Percentiles rank a stretch among this genome's conserved stretches.
phyloP scores from a whole-genome alignment of 1,140 invertebrate species.

The Metopolophium dirhodum region DNA sequence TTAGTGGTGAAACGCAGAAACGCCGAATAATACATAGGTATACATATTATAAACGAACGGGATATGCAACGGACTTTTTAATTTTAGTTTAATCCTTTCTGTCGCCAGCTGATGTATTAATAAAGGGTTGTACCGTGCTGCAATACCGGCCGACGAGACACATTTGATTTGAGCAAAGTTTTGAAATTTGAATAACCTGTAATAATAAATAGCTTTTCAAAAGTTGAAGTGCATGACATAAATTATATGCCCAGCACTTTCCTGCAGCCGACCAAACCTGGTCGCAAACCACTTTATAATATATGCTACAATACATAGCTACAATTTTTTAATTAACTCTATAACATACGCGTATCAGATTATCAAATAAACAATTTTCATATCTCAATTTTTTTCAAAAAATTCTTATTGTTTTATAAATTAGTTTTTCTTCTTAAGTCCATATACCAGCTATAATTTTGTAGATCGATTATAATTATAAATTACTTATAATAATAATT shows the following conservation, averaged over 20 bases:
- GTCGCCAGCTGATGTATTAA: conserved; percentile 11
- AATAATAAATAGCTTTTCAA: conserved; percentile 40
- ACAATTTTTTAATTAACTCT: neutral
- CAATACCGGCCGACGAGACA: neutral
- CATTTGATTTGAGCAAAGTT: conserved; percentile 32
- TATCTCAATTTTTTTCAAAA: too few relatives aligned
- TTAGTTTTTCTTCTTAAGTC: too few relatives aligned
- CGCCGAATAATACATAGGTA: neutral
- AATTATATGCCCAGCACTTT: neutral
- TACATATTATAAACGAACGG: neutral
- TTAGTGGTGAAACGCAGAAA: neutral
- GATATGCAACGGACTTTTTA: neutral
- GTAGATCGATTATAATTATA: too few relatives aligned
- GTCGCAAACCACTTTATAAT: too few relatives aligned
- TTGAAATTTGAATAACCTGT: conserved; percentile 18
- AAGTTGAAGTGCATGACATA: neutral
- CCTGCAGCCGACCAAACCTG: too few relatives aligned
- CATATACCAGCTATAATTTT: too few relatives aligned
- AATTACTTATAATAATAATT: too few relatives aligned
- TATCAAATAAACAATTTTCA: too few relatives aligned
- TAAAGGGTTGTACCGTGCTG: neutral
- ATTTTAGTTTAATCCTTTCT: conserved; percentile 27
- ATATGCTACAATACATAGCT: too few relatives aligned
- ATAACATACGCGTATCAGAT: neutral
- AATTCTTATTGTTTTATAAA: too few relatives aligned